These are phyloP conservation scores for Diadegma fenestrale DNA, from an alignment of 2,888 invertebrate genomes.

Conservation along the genomic window DNA sequence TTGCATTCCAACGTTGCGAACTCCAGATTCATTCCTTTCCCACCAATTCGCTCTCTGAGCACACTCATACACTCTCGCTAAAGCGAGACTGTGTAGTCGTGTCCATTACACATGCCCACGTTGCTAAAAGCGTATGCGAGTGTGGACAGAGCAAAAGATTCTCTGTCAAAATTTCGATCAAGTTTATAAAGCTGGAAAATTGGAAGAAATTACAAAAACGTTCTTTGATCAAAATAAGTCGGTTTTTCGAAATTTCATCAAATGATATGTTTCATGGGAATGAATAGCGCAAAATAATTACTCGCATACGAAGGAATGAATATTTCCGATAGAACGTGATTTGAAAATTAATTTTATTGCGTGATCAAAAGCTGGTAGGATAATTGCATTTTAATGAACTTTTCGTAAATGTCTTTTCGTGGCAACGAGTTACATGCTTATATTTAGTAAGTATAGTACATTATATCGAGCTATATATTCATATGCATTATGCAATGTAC, in stretches of 20 bases:
- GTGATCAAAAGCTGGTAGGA: slow-evolving; percentile 21
- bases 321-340: slow-evolving; percentile 2
- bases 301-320: slow-evolving; percentile 5
- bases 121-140: no score
- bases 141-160: no score
- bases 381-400: slow-evolving; percentile 55
- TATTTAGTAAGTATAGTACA: slow-evolving; percentile 21
- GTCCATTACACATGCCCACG: no score
- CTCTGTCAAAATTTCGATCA: neutral
- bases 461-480: slow-evolving; percentile 34
- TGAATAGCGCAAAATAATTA: neutral
- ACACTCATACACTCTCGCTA: no score
- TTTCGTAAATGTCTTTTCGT: neutral
- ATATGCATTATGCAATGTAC: slow-evolving; percentile 3
- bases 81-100: no score
- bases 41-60: no score
- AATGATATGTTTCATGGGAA: neutral
- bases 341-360: slow-evolving; percentile 16
- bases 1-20: no score
- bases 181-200: neutral
- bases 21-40: no score
- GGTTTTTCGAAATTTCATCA: neutral
- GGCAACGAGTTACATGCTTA: slow-evolving; percentile 14
- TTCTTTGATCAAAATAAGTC: neutral
- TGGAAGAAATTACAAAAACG: neutral